Conservation (phyloP, 2,888 invertebrate genomes). For the Stomorhina lunata region DNA sequence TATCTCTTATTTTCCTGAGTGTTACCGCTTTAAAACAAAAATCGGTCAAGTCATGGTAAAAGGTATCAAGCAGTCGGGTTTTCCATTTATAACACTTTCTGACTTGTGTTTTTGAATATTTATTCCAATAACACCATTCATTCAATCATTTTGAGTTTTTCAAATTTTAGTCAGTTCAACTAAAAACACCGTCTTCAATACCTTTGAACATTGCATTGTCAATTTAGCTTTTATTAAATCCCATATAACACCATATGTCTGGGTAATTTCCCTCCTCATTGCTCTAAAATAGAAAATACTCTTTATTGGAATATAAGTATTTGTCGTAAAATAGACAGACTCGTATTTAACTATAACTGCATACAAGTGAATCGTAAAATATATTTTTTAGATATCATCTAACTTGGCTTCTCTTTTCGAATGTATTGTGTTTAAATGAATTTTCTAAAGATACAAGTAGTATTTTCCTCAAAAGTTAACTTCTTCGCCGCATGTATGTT, state of each 20-base stretch:
- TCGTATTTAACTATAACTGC: conserved; percentile 32
- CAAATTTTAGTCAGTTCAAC: no score
- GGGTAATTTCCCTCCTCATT: background rate
- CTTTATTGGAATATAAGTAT: conserved; percentile 28
- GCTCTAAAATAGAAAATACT: conserved; percentile 20
- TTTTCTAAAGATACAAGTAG: conserved; percentile 28
- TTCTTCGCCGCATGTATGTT: conserved; percentile 10
- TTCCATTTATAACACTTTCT: no score
- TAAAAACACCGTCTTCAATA: background rate
- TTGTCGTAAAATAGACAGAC: conserved; percentile 18
- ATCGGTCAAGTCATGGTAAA: no score
- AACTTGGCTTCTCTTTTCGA: background rate
- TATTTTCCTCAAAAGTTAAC: conserved; percentile 13
- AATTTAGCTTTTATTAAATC: background rate
- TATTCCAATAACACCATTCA: no score
- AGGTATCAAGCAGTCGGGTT: no score
- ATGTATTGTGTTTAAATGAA: background rate
- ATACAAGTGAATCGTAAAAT: conserved; percentile 17
- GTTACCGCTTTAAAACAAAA: no score
- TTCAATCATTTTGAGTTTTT: no score
- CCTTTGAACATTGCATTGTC: background rate
- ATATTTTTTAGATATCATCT: background rate
- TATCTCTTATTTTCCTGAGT: no score
- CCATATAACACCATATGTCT: background rate
- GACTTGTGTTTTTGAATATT: no score